Percentiles rank a stretch among this genome's conserved stretches.
These are phyloP conservation scores for Aurelia aurita DNA, from an alignment of 30 jellyfish, hydroid and myxozoan genomes.

Conservation along the genomic window DNA sequence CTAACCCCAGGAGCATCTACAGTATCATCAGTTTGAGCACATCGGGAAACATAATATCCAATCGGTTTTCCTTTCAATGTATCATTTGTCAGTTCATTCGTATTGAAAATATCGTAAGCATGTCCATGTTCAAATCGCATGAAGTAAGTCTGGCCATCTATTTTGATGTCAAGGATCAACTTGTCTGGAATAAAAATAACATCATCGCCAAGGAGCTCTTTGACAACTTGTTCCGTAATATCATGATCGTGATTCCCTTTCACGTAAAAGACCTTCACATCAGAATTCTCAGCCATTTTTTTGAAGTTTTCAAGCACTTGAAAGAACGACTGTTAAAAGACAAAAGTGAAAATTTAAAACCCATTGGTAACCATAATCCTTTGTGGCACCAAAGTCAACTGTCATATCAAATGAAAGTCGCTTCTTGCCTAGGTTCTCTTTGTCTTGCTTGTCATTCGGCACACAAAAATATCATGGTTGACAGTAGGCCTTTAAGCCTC, in stretches of 20 bases:
- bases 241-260: conserved; percentile 73
- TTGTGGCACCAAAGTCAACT: too few relatives aligned
- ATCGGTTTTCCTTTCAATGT: conserved; percentile 44
- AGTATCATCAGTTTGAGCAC: conserved; percentile 17
- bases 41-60: conserved; percentile 57
- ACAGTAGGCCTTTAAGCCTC: too few relatives aligned
- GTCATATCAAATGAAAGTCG: too few relatives aligned
- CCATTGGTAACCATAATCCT: too few relatives aligned
- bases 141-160: conserved; percentile 20
- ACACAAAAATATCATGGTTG: too few relatives aligned
- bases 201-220: conserved; percentile 31
- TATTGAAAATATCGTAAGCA: conserved; percentile 50
- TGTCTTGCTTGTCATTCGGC: too few relatives aligned
- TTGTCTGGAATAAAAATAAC: conserved; percentile 49
- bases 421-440: too few relatives aligned
- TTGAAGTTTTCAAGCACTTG: not conserved
- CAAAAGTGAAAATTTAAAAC: too few relatives aligned
- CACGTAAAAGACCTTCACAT: conserved; percentile 48
- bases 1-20: too few relatives aligned
- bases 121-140: conserved; percentile 75
- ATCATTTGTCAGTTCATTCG: conserved; percentile 12
- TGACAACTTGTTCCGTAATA: conserved; percentile 23
- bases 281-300: conserved; percentile 59
- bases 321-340: too few relatives aligned
- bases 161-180: conserved; percentile 12